Evolutionary conservation across 2,888 invertebrate species (phyloP).

Genomic region (Polymixis flavicincta): DNA sequence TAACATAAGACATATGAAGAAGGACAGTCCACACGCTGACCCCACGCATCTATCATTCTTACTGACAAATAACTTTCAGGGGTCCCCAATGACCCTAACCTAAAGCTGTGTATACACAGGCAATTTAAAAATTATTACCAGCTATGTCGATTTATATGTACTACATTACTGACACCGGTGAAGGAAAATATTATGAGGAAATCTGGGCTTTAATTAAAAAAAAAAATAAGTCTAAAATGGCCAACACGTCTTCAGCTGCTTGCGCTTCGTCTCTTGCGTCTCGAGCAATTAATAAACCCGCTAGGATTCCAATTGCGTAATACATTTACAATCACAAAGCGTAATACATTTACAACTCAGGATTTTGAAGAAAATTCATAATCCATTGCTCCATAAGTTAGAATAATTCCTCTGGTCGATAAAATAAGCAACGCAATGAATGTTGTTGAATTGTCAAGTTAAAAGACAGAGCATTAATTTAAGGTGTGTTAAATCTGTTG

Average conservation of each 20-base stretch:
- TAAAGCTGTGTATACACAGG: constrained; percentile 12
- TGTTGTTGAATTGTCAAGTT: neutral
- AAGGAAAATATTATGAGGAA: neutral
- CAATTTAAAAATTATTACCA: neutral
- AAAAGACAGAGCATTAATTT: neutral
- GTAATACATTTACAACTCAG: neutral
- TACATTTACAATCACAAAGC: neutral
- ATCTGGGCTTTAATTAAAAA: neutral
- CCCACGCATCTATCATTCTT: constrained; percentile 58
- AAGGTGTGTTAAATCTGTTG: neutral
- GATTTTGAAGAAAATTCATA: neutral
- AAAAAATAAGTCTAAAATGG: neutral
- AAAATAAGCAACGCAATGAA: neutral
- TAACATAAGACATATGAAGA: constrained; percentile 24
- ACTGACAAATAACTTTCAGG: constrained; percentile 51
- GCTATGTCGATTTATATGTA: no score
- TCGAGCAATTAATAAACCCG: neutral
- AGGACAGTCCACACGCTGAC: constrained; percentile 36
- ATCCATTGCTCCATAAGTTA: neutral
- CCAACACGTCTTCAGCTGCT: neutral
- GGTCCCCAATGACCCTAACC: constrained; percentile 27
- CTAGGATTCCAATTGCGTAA: neutral
- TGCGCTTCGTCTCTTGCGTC: no score
- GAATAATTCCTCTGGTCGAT: neutral
- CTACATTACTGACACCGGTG: neutral